These are phyloP conservation scores for Drosophila gunungcola DNA, from an alignment of 1,140 invertebrate genomes.

Conservation along the genomic window DNA sequence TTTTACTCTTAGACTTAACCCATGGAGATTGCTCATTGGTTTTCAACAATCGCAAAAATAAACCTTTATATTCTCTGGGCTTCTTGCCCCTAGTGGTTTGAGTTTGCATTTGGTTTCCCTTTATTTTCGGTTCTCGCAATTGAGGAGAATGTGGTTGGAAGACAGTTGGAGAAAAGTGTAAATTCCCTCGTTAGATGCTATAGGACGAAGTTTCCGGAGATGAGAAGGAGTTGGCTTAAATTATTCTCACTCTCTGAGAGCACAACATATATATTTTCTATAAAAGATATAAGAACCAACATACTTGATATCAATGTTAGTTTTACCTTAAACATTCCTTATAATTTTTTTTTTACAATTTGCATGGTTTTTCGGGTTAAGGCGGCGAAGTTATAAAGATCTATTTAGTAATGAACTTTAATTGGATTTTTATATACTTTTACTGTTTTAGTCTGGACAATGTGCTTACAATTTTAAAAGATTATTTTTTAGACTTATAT, in stretches of 20 bases:
- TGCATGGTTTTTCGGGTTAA: too few relatives aligned
- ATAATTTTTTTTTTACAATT: too few relatives aligned
- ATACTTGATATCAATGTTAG: background rate
- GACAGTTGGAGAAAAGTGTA: constrained; percentile 32
- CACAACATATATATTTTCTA: constrained; percentile 17
- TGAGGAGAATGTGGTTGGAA: constrained; percentile 31
- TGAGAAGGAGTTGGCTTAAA: background rate
- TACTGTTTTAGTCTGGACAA: too few relatives aligned
- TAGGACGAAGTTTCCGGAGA: constrained; percentile 10
- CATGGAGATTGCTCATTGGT: constrained; percentile 37
- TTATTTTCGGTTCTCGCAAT: constrained; percentile 23
- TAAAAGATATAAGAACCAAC: background rate
- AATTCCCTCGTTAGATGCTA: constrained; percentile 54
- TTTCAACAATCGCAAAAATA: constrained; percentile 16
- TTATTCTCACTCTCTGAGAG: constrained; percentile 14
- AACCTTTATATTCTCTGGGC: constrained; percentile 27
- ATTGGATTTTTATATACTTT: too few relatives aligned
- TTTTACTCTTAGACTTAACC: constrained; percentile 17
- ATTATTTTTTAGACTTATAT: too few relatives aligned
- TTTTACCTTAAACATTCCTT: too few relatives aligned
- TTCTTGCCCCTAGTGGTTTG: background rate
- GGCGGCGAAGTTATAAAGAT: too few relatives aligned
- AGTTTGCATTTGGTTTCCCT: constrained; percentile 21
- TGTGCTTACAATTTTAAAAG: too few relatives aligned
- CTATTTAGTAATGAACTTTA: too few relatives aligned